A percentile compares a stretch with the other conserved stretches of the same genome.
Conservation (phyloP, 2,113 vertebrate genomes). For the Xiphorhynchus elegans region DNA sequence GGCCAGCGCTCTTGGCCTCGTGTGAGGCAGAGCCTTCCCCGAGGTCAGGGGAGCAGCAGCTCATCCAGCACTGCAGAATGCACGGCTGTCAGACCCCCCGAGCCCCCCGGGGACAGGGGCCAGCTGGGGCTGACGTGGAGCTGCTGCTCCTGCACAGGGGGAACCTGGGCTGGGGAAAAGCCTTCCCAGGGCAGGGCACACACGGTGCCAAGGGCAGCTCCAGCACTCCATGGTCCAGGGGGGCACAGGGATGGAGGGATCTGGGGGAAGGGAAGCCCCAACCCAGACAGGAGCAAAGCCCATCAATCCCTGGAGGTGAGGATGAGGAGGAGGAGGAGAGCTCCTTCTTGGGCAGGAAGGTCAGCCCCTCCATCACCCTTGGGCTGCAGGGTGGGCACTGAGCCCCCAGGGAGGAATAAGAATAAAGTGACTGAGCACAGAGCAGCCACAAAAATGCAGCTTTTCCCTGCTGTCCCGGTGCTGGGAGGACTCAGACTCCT, state of each 20-base stretch:
- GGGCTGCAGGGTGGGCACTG: not conserved
- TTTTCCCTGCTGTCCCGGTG: not conserved
- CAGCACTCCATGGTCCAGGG: rapidly evolving
- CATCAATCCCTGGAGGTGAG: not conserved
- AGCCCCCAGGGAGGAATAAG: rapidly evolving
- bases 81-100: not conserved
- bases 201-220: not conserved
- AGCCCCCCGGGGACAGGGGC: not conserved
- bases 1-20: not conserved
- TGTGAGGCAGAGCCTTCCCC: not conserved
- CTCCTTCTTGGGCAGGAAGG: rapidly evolving
- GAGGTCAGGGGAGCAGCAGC: not conserved
- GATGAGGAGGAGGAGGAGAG: not conserved
- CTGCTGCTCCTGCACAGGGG: not conserved
- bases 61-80: not conserved
- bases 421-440: rapidly evolving
- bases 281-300: not conserved
- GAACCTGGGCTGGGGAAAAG: not conserved
- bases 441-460: not conserved
- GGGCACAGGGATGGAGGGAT: not conserved
- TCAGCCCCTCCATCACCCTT: not conserved
- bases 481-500: not conserved
- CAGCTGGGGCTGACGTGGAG: not conserved
- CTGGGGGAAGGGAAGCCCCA: not conserved
- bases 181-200: rapidly evolving